Base-by-base conservation (phyloP, 2,797 vertebrate genomes). In the Lutjanus campechanus region DNA sequence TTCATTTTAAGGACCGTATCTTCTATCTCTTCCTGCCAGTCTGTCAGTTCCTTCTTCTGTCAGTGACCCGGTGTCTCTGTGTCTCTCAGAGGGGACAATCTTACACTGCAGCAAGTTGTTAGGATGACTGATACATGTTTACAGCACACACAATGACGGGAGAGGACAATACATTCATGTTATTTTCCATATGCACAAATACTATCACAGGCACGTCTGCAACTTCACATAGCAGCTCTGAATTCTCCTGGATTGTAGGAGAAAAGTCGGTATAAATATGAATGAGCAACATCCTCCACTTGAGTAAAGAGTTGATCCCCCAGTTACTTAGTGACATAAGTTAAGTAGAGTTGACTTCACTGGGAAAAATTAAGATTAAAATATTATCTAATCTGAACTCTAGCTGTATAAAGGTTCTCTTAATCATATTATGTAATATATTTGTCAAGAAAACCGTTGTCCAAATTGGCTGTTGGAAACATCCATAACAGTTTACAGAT, bases 1-100 rank as follows among this genome's bases (percentile, higher is more conserved):
- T 92, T 90, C 87, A 94, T 92, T 93, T 79, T 82, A 86, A 85
- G 83, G 81, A 90, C 69, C 85, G 76, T 85, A 88, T 90, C 87
- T 82, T 86, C 69, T 84, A 75, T 85, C 83, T 90, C 84, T 86
- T 90, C 91, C 88, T 91, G 93, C 82, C 93, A 92, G 83, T 72
- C 85, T 85, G 84, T 81, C 76, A 41, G 51, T 70, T 85, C 61
- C 50, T 25, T 76, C 77, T 82, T 76, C 84, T 83, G 29, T 81
- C 61, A 7, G 65, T 55, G 25, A 15, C 66, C 84, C 22, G 0
- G 40, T 68, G 77, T 59, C 29, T 5, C 29, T 36, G 29, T 78
- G 58, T 70, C n/a, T n/a, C n/a, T 73, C 5, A 1, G 40, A 55
- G 51, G n/a, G 63, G 68, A 43, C 60, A 47, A 47, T 50, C 68